These are phyloP conservation scores for Ricordea florida DNA, from an alignment of 92 coral and sea anemone species.

Conservation along the genomic window DNA sequence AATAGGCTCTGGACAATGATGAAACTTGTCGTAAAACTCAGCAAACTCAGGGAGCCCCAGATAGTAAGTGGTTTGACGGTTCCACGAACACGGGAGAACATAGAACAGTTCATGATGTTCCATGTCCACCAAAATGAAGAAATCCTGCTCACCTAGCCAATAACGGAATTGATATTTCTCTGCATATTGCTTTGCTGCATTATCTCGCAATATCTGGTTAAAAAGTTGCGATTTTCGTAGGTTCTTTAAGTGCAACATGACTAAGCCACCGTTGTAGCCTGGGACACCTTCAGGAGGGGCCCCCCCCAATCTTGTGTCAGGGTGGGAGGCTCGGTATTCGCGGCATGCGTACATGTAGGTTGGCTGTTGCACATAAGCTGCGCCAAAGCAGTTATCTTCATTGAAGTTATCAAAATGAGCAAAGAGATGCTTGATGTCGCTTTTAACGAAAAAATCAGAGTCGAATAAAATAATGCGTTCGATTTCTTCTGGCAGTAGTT, in stretches of 20 bases:
- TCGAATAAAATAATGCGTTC: constrained; percentile 57
- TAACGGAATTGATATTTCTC: constrained; percentile 55
- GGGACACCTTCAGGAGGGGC: constrained; percentile 76
- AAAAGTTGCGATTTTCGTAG: constrained; percentile 52
- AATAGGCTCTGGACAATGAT: too few species aligned
- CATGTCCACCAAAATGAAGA: constrained; percentile 59
- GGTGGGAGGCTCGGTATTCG: constrained; percentile 40
- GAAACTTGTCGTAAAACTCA: too few species aligned
- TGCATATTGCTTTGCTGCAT: constrained; percentile 26
- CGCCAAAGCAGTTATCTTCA: constrained; percentile 57
- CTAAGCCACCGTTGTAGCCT: constrained; percentile 79
- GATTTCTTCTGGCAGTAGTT: constrained; percentile 43
- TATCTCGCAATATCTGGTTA: constrained; percentile 14
- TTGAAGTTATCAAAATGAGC: constrained; percentile 60
- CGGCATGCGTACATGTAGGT: constrained; percentile 55
- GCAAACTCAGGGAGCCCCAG: too few species aligned
- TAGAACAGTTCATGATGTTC: constrained; percentile 66
- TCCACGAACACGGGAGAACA: constrained; percentile 75
- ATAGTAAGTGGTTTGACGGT: too few species aligned
- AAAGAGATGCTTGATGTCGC: constrained; percentile 72
- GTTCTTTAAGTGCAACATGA: constrained; percentile 49
- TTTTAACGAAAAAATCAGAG: constrained; percentile 64
- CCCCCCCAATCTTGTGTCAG: constrained; percentile 53
- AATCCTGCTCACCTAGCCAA: constrained; percentile 77
- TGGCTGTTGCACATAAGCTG: constrained; percentile 69